phyloP scores from a whole-genome alignment of 2,113 vertebrate species.

The Halcyon malimbica region DNA sequence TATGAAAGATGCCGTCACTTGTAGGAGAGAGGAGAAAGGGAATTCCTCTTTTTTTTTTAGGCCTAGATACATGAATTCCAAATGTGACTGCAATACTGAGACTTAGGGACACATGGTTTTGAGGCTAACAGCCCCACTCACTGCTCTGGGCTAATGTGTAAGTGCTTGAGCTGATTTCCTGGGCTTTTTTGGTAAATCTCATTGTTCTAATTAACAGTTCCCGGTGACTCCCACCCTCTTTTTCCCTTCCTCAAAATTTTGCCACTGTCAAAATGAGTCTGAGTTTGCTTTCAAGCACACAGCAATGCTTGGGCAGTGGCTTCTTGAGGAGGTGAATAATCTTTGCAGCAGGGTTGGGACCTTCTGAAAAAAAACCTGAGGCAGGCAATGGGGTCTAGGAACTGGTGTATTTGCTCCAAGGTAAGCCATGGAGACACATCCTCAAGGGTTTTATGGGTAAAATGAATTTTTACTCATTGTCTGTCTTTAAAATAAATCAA shows the following conservation, averaged over 20 bases:
- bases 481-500: background rate
- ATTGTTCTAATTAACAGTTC: background rate
- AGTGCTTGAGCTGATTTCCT: background rate
- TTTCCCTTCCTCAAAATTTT: background rate
- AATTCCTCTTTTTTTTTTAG: background rate
- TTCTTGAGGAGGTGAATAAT: background rate
- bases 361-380: background rate
- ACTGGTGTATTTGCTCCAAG: background rate
- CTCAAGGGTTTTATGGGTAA: background rate
- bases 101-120: background rate
- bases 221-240: background rate
- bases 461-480: background rate
- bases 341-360: fast-evolving
- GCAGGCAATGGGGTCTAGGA: background rate
- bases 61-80: background rate
- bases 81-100: background rate
- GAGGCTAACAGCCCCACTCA: background rate
- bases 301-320: background rate
- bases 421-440: background rate
- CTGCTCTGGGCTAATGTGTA: background rate
- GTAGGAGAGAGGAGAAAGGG: background rate
- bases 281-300: background rate
- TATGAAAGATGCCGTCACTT: background rate
- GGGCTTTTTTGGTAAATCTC: background rate
- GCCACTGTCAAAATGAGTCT: background rate